These are phyloP conservation scores for Anguilla obscura DNA, from an alignment of 2,797 vertebrate genomes.

Conservation along the genomic window DNA sequence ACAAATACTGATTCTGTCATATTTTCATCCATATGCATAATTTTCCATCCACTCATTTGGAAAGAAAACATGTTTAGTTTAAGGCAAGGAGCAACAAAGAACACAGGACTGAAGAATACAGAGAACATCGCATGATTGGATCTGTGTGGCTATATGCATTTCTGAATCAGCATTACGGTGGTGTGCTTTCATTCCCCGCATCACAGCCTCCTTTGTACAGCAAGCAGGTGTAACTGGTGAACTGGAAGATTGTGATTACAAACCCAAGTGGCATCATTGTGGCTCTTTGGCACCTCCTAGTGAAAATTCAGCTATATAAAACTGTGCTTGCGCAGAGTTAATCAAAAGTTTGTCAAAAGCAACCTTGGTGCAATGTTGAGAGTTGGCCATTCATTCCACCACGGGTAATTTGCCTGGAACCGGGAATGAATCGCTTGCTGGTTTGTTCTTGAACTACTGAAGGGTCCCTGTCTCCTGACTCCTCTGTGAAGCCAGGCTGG, in stretches of 20 bases:
- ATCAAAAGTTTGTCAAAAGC: neutral
- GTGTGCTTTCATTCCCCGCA: neutral
- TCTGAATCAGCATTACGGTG: neutral
- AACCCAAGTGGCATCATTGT: neutral
- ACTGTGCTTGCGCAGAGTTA: neutral
- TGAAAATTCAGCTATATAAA: neutral
- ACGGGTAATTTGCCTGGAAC: neutral
- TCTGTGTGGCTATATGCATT: neutral
- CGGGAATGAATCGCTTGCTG: neutral
- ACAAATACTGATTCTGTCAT: neutral
- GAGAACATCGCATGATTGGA: neutral
- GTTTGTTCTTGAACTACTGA: neutral
- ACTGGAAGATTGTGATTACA: too few species aligned
- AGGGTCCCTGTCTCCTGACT: neutral
- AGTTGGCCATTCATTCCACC: neutral
- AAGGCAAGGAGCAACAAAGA: too few species aligned
- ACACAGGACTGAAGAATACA: too few species aligned
- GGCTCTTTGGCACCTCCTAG: conserved; percentile 1
- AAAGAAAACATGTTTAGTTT: too few species aligned
- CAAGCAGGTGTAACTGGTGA: too few species aligned
- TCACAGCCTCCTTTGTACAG: too few species aligned
- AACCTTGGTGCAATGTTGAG: neutral
- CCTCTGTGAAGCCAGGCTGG: neutral
- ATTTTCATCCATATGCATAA: too few species aligned
- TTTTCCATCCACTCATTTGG: too few species aligned